Evolutionary conservation across 2,113 vertebrate species (phyloP).

Genomic region (Orthonyx spaldingii): DNA sequence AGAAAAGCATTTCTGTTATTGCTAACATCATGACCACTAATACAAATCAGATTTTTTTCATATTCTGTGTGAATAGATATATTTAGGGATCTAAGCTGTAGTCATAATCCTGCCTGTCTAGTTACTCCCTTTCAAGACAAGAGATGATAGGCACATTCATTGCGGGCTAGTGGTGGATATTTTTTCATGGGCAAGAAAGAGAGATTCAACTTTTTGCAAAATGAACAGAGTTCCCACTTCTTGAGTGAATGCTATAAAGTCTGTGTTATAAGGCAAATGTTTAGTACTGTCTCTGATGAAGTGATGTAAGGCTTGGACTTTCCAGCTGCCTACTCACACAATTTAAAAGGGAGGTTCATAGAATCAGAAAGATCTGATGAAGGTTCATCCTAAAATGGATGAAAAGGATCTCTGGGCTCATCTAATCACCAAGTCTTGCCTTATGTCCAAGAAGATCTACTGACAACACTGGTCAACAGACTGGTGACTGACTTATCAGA

Average conservation of each 20-base stretch:
- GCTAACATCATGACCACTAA: neutral
- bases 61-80: neutral
- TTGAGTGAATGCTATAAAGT: neutral
- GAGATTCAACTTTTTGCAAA: neutral
- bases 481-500: neutral
- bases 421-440: neutral
- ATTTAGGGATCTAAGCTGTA: neutral
- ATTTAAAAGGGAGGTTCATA: neutral
- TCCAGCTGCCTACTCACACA: neutral
- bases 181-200: neutral
- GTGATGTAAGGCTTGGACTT: neutral
- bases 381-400: neutral
- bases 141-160: neutral
- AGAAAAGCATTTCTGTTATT: neutral
- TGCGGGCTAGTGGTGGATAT: neutral
- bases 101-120: neutral
- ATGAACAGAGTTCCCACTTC: neutral
- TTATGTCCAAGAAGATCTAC: neutral
- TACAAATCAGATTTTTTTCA: neutral
- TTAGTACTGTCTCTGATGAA: neutral
- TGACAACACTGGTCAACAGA: neutral
- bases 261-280: neutral
- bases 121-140: neutral
- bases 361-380: neutral
- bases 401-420: neutral